phyloP scores from a whole-genome alignment of 1,140 invertebrate species.

The Colletes latitarsis region DNA sequence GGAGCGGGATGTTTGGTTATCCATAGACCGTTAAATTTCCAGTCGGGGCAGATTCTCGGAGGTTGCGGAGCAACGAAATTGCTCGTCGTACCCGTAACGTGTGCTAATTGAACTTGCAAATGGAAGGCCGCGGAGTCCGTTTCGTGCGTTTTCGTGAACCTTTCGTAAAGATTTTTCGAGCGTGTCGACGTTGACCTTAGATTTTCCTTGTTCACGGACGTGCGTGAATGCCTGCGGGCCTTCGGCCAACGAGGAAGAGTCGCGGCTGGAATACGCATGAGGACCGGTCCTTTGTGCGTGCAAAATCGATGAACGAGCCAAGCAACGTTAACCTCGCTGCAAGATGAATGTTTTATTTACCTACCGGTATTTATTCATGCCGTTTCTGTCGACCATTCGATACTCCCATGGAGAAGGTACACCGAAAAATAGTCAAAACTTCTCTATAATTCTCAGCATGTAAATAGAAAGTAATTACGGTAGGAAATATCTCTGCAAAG shows the following conservation, averaged over 20 bases:
- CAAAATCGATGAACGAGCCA: slow-evolving; percentile 21
- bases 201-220: slow-evolving; percentile 41
- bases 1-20: too few species aligned
- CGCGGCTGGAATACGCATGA: slow-evolving; percentile 53
- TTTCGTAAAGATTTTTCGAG: slow-evolving; percentile 1
- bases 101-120: not conserved
- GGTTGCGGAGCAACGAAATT: not conserved
- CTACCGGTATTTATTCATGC: slow-evolving; percentile 17
- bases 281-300: slow-evolving; percentile 37
- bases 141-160: slow-evolving; percentile 6
- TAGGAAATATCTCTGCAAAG: too few species aligned
- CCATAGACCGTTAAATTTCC: too few species aligned
- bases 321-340: slow-evolving; percentile 33
- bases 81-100: not conserved
- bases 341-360: slow-evolving; percentile 31
- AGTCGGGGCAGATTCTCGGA: too few species aligned
- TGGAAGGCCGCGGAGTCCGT: not conserved
- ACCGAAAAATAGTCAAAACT: not conserved
- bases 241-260: slow-evolving; percentile 56
- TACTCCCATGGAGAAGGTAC: not conserved
- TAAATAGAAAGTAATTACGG: too few species aligned
- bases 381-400: not conserved
- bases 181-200: slow-evolving; percentile 29
- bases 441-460: too few species aligned
- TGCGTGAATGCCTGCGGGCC: slow-evolving; percentile 32